phyloP scores from a whole-genome alignment of 2,113 vertebrate genomes.

The Herpailurus yagouaroundi region DNA sequence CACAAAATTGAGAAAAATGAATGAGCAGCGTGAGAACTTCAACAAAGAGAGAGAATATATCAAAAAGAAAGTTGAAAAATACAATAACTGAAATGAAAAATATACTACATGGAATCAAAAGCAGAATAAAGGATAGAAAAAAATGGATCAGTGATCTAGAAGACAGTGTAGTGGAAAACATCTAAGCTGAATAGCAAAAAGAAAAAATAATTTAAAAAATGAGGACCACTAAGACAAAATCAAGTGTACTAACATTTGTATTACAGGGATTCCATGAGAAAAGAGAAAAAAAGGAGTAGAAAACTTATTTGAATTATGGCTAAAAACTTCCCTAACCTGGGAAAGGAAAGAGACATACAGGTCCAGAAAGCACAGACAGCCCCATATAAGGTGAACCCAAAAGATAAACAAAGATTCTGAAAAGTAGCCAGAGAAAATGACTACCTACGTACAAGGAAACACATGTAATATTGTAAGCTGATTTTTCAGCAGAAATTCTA shows the following conservation, averaged over 20 bases:
- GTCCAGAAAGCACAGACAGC: background rate
- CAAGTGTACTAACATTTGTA: background rate
- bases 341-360: background rate
- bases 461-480: background rate
- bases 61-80: background rate
- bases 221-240: background rate
- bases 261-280: background rate
- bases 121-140: background rate
- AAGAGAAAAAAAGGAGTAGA: background rate
- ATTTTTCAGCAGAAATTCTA: background rate
- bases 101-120: background rate
- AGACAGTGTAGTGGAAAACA: background rate
- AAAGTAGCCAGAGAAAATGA: background rate
- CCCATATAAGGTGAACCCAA: background rate
- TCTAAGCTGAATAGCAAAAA: background rate
- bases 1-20: background rate
- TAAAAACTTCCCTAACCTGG: background rate
- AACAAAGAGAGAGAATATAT: background rate
- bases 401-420: background rate
- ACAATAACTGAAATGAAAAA: background rate
- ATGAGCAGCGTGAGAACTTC: background rate
- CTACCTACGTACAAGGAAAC: background rate
- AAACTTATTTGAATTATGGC: background rate
- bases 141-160: background rate
- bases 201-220: background rate